Conservation (phyloP, 2,888 invertebrate species). For the Apamea epomidion region DNA sequence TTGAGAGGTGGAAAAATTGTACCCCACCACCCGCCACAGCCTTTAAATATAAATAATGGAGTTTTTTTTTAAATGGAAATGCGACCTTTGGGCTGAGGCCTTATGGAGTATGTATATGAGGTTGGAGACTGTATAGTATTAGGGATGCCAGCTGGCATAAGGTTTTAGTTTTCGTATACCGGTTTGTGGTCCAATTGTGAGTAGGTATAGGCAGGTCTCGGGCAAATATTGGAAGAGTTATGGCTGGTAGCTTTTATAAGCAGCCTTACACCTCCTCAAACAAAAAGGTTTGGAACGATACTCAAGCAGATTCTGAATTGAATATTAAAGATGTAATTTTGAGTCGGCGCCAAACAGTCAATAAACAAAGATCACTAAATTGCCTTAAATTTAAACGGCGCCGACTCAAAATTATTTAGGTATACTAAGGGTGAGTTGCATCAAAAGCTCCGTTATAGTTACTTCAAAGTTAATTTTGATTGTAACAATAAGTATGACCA, state of each 20-base stretch:
- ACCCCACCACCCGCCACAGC: conserved; percentile 77
- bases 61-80: conserved; percentile 65
- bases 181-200: not conserved
- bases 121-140: conserved; percentile 9
- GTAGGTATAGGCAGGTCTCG: not conserved
- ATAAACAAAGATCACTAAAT: too few species aligned
- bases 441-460: too few species aligned
- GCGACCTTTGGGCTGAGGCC: conserved; percentile 42
- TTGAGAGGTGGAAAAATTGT: conserved; percentile 78
- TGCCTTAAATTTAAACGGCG: too few species aligned
- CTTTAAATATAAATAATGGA: conserved; percentile 79
- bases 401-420: too few species aligned
- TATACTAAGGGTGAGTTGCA: too few species aligned
- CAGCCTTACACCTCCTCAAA: not conserved
- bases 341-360: too few species aligned
- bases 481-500: too few species aligned
- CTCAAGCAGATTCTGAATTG: not conserved
- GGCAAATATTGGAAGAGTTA: not conserved
- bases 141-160: not conserved
- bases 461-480: too few species aligned
- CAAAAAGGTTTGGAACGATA: not conserved
- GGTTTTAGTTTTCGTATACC: not conserved
- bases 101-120: conserved; percentile 24
- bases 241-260: not conserved
- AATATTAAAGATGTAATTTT: not conserved